Base-by-base conservation (phyloP, 2,797 vertebrate genomes). In the Naso thynnoides region DNA sequence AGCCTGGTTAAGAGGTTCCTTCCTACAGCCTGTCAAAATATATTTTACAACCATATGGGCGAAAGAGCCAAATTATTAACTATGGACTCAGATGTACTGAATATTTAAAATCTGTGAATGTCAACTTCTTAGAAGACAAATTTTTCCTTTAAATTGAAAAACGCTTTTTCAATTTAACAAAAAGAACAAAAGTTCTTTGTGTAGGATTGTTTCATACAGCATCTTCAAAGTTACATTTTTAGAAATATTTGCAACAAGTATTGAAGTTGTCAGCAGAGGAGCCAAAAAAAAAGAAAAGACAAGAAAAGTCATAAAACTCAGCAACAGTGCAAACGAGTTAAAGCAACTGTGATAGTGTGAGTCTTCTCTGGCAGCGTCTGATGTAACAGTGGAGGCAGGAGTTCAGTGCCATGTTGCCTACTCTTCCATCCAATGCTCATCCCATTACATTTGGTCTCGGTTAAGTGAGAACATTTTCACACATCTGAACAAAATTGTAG, bases 391-490 rank as follows among this genome's bases (percentile, higher is more conserved):
- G 60, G 58, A 73, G 66, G 69, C 67, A 64, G 42, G 45, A 81
- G 69, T 70, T 59, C 27, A n/a, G 63, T 47, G 52, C 21, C 53
- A 11, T 50, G 13, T 18, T 62, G 49, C 19, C 55, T 36, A 60
- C 31, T 13, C 41, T 39, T 68, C 60, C 31, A 33, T 76, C 69
- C 64, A 39, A 29, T 49, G 62, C 59, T 73, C 44, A 55, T 75
- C 52, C 65, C 36, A 33, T 78, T 49, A 55, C 61, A 44, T 54
- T 76, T 58, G 49, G 60, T 59, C 63, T 69, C 60, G 76, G 67
- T 76, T 45, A 69, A 60, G 70, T 63, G 71, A 82, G 71, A 83
- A 75, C 47, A 71, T 80, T 86, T 88, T 78, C 50, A 82, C 71
- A 77, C 56, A 69, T 78, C 66, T 73, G 50, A 82, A 24, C 23